Evolutionary conservation across 2,888 invertebrate species (phyloP).

Genomic region (Exocentrus adspersus): DNA sequence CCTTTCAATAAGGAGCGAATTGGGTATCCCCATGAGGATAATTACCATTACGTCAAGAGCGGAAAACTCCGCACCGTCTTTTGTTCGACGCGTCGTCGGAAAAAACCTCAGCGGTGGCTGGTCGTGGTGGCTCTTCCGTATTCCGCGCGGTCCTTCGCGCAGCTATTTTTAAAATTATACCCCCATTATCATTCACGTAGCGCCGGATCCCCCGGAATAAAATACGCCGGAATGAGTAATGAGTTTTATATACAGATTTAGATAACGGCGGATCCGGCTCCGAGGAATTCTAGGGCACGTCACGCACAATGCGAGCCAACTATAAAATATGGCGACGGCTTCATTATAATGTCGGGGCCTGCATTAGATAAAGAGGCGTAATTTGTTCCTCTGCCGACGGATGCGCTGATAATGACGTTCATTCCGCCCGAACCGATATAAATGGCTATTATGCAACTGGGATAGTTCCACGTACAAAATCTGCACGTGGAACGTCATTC

Average conservation of each 20-base stretch:
- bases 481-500: no score
- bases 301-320: constrained; percentile 26
- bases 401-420: constrained; percentile 16
- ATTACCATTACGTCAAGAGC: no score
- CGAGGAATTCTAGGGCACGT: constrained; percentile 19
- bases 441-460: no score
- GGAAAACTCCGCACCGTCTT: no score
- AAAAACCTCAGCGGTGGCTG: no score
- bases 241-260: constrained; percentile 16
- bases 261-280: constrained; percentile 18
- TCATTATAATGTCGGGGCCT: constrained; percentile 21
- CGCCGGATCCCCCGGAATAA: constrained; percentile 1
- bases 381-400: constrained; percentile 16
- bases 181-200: constrained; percentile 1
- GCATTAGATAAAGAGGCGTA: constrained; percentile 26
- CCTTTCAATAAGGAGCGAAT: no score
- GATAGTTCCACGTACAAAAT: no score
- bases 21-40: no score
- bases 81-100: no score
- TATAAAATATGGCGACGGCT: constrained; percentile 23
- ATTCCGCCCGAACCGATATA: not conserved
- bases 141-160: not conserved
- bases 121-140: not conserved
- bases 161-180: constrained; percentile 9
- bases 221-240: constrained; percentile 22